phyloP scores from a whole-genome alignment of 2,113 vertebrate species.

The Platysteira castanea region DNA sequence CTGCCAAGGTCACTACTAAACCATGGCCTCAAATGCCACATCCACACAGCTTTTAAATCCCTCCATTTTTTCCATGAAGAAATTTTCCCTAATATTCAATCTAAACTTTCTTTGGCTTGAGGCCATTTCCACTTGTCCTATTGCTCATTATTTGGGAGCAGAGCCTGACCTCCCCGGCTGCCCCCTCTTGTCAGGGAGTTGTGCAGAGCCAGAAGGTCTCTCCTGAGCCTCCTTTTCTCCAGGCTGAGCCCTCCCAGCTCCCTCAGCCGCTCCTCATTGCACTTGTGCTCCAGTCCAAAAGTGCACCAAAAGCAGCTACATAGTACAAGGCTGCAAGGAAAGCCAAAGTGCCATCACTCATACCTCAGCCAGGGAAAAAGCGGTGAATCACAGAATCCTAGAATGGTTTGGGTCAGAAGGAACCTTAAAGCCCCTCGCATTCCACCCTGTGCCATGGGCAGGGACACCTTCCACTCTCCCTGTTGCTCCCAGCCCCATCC shows the following conservation, averaged over 20 bases:
- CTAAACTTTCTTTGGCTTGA: background rate
- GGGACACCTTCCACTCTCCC: too few relatives aligned
- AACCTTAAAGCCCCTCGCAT: accelerated
- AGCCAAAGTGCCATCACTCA: background rate
- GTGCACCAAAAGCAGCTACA: background rate
- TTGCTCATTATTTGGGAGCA: background rate
- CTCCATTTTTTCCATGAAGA: too few relatives aligned
- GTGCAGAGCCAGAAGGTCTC: accelerated
- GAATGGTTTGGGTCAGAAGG: background rate
- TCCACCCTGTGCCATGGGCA: accelerated
- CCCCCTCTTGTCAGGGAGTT: background rate
- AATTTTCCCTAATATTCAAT: background rate
- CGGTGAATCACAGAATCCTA: background rate
- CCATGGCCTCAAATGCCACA: background rate
- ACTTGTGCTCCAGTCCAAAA: background rate
- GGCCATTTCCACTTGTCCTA: background rate
- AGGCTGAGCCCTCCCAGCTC: background rate
- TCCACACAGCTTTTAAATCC: background rate
- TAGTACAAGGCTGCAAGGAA: background rate
- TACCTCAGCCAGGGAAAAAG: constrained; percentile 70
- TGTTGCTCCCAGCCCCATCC: background rate
- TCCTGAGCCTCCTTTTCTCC: background rate
- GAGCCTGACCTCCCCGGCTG: accelerated
- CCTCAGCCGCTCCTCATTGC: background rate
- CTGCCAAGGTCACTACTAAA: background rate